phyloP scores from a whole-genome alignment of 2,888 invertebrate species.

The Conchocele bisecta region DNA sequence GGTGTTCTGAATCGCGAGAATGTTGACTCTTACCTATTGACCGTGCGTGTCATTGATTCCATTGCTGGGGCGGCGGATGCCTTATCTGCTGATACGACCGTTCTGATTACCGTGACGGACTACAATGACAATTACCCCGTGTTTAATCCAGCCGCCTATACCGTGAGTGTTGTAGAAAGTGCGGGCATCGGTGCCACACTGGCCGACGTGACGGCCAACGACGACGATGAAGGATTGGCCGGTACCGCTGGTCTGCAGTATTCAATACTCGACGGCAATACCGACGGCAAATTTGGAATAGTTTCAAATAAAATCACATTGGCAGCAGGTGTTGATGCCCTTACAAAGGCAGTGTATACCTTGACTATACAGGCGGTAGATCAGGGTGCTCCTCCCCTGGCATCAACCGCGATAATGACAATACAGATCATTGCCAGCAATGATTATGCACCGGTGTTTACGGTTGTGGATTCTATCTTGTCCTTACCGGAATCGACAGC shows the following conservation, averaged over 20 bases:
- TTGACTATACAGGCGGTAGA: constrained; percentile 69
- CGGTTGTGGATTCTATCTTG: constrained; percentile 52
- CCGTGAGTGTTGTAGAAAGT: constrained; percentile 94
- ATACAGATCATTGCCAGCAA: constrained; percentile 67
- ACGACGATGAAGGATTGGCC: constrained; percentile 62
- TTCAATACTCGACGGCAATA: constrained; percentile 64
- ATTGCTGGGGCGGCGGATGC: constrained; percentile 45
- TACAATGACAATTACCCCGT: constrained; percentile 96
- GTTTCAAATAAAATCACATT: constrained; percentile 55
- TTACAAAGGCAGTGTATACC: constrained; percentile 59
- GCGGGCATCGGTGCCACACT: constrained; percentile 82
- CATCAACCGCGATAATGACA: constrained; percentile 60
- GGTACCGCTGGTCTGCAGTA: constrained; percentile 58
- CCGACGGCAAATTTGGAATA: constrained; percentile 57
- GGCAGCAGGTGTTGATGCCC: constrained; percentile 67
- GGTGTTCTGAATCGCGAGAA: constrained; percentile 72
- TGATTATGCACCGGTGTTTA: constrained; percentile 70
- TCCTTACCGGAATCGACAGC: constrained; percentile 61
- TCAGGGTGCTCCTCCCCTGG: constrained; percentile 61
- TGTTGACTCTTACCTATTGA: constrained; percentile 60
- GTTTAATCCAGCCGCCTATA: constrained; percentile 96
- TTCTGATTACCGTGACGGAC: constrained; percentile 96
- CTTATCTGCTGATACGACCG: constrained; percentile 84
- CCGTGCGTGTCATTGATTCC: constrained; percentile 62
- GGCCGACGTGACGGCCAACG: constrained; percentile 47